These are phyloP conservation scores for Sternotherus odoratus DNA, from an alignment of 2,797 vertebrate genomes.

Conservation along the genomic window DNA sequence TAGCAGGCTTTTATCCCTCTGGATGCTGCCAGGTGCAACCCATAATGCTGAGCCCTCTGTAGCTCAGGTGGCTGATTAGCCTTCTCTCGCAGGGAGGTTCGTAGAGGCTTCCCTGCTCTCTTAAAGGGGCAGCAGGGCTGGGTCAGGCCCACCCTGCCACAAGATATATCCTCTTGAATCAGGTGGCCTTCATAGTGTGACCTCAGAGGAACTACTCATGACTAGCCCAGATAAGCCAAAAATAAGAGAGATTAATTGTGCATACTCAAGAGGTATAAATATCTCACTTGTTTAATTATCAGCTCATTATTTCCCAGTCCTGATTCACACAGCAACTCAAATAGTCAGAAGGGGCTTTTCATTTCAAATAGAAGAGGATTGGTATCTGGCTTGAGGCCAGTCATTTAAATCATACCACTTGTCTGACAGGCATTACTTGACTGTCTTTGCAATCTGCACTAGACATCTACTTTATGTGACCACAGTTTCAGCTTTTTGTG, in stretches of 20 bases:
- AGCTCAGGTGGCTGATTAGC: too few relatives aligned
- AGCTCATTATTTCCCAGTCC: not conserved
- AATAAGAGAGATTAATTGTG: conserved; percentile 38
- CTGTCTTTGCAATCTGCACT: not conserved
- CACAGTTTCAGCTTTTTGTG: not conserved
- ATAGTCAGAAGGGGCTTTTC: not conserved
- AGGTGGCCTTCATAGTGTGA: conserved; percentile 58
- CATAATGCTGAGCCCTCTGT: too few relatives aligned
- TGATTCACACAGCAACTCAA: not conserved
- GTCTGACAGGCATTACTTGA: not conserved
- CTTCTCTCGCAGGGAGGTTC: too few relatives aligned
- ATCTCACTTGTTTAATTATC: conserved; percentile 44
- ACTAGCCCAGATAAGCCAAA: conserved; percentile 50
- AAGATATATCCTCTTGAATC: conserved; percentile 56
- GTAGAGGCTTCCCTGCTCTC: too few relatives aligned
- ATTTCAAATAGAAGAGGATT: not conserved
- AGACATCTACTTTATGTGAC: not conserved
- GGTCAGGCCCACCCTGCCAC: too few relatives aligned
- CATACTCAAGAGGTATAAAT: conserved; percentile 35
- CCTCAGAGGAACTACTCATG: conserved; percentile 46
- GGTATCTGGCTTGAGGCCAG: conserved; percentile 1
- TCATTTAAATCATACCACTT: accelerated
- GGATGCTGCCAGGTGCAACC: too few relatives aligned
- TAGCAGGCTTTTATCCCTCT: too few relatives aligned
- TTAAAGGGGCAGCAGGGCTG: too few relatives aligned